Conservation (phyloP, 2,797 vertebrate genomes). For the Cuniculus paca region DNA sequence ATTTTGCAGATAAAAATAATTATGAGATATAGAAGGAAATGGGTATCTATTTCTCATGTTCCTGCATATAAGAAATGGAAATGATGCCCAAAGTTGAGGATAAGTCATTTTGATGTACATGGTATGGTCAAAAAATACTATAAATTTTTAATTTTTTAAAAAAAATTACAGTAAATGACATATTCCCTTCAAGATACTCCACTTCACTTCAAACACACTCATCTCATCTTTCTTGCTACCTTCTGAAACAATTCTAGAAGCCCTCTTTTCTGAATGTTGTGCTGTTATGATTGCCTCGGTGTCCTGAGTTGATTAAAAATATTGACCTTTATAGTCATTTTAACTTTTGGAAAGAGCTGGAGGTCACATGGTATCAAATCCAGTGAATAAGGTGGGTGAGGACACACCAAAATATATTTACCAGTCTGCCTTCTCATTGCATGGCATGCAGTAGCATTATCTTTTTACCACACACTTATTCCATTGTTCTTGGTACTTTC, state of each 20-base stretch:
- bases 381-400: background rate
- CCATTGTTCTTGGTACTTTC: background rate
- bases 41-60: background rate
- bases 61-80: background rate
- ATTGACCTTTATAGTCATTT: background rate
- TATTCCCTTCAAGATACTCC: background rate
- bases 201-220: background rate
- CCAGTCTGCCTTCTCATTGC: background rate
- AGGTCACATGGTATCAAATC: background rate
- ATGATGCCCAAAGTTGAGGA: background rate
- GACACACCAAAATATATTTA: background rate
- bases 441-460: background rate
- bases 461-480: background rate
- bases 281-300: background rate
- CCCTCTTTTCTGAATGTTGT: background rate
- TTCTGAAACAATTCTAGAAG: background rate
- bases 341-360: background rate
- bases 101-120: background rate
- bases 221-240: background rate
- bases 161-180: background rate
- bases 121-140: background rate
- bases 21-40: background rate
- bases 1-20: slow-evolving; percentile 18
- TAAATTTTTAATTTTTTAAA: background rate
- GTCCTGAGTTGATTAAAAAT: background rate